Base-by-base conservation (phyloP, 1,140 invertebrate genomes). In the Papilio polyxenes region DNA sequence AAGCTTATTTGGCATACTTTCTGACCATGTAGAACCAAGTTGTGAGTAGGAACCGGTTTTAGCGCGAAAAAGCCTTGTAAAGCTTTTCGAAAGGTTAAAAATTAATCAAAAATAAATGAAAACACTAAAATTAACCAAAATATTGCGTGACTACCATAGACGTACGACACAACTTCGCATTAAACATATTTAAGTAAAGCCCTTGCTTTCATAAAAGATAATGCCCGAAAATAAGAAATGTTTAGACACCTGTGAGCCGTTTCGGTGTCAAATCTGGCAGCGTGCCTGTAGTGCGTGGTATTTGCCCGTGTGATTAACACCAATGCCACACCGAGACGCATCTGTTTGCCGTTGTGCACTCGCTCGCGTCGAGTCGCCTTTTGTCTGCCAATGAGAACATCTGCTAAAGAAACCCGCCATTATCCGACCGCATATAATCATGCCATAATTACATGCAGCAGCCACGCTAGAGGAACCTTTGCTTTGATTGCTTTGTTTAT, bases 231-330 rank as follows among this genome's bases (percentile, higher is more conserved):
- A 78, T 65, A 37, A 15, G 4, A 2, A 37, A 15, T 37, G 37
- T 51, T 79, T 44, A n/a, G 37, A 59, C 37, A 79, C 23, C 48
- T 77, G 51, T 53, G 23, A 56, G 53, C 37, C 2, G 7, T 59
- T 31, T 11, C n/a, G 48, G 53, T 79, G 53, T 31, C 37, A 40
- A 48, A 62, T 48, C 78, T 65, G 59, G 37, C 40, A 62, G 13
- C 78, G 78, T 17, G 49, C 10, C 23, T 80, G 83, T 82, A 77
- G 87, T 89, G 88, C 85, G 89, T 87, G 89, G 86, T 93, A 89
- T 94, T 94, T 94, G 88, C 87, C 85, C 89, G 87, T 91, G 86
- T 93, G 91, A 94, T 94, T 93, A 89, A 94, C 93, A 93, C 92
- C 92, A 93, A 93, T 88, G 89, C 91, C 88, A 90, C 85, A 88